Evolutionary conservation across 2,888 invertebrate species (phyloP).

Genomic region (Agrochola lychnidis): DNA sequence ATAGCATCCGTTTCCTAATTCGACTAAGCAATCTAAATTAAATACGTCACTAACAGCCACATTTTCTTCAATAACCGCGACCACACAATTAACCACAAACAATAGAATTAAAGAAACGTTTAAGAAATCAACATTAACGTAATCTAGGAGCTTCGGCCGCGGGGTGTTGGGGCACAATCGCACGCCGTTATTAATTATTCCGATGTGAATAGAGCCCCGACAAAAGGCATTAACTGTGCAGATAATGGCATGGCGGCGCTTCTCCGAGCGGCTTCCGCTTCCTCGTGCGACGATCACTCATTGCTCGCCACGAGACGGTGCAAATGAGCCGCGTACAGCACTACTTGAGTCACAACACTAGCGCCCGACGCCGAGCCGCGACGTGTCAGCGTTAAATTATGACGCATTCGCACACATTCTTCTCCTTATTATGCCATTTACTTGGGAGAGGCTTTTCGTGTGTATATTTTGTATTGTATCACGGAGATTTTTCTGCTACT

Average conservation of each 20-base stretch:
- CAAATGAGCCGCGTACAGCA: slow-evolving; percentile 59
- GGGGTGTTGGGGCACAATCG: slow-evolving; percentile 74
- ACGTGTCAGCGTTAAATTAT: slow-evolving; percentile 57
- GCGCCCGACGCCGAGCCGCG: slow-evolving; percentile 6
- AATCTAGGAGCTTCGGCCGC: slow-evolving; percentile 65
- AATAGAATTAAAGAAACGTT: slow-evolving; percentile 64
- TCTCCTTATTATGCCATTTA: slow-evolving; percentile 49
- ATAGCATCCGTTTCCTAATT: background rate
- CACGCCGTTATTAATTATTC: slow-evolving; percentile 83
- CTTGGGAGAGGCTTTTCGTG: slow-evolving; percentile 57
- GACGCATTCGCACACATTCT: slow-evolving; percentile 54
- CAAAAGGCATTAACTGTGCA: slow-evolving; percentile 82
- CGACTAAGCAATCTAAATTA: slow-evolving; percentile 12
- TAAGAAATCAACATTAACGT: slow-evolving; percentile 64
- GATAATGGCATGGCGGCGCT: slow-evolving; percentile 79
- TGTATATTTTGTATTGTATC: slow-evolving; percentile 45
- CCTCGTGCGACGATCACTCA: slow-evolving; percentile 74
- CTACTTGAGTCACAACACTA: slow-evolving; percentile 33
- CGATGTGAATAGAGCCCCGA: slow-evolving; percentile 79
- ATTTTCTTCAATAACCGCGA: slow-evolving; percentile 38
- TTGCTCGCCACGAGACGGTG: slow-evolving; percentile 57
- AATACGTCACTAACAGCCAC: slow-evolving; percentile 27
- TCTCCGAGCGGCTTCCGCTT: slow-evolving; percentile 69
- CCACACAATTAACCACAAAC: slow-evolving; percentile 48
- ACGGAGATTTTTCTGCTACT: slow-evolving; percentile 30